Base-by-base conservation (phyloP, 2,888 invertebrate species). In the Elegia similella region DNA sequence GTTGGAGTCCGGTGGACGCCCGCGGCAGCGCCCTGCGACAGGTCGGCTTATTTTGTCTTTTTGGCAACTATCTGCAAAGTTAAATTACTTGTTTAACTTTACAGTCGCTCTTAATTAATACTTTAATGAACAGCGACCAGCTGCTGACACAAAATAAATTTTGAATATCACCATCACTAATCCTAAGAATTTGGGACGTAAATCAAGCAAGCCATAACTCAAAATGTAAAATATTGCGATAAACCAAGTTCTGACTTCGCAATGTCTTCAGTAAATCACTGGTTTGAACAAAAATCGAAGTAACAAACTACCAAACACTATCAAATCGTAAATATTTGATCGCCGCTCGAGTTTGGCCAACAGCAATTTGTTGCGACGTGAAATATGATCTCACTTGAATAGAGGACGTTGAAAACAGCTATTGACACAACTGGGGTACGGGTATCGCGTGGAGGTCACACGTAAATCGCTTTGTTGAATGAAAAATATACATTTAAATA, bases 311-410 rank as follows among this genome's bases (percentile, higher is more conserved):
- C 32, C 5, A 50, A 42, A 50, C 48, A 13, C 48, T 50, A 50
- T 50, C 32, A 29, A 34, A 15, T 12, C 15, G 34, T 34, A 34
- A 34, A 50, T 15, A 50, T 50, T 32, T 32, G 34, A 34, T 34
- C 32, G 32, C 16, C 32, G 32, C 15, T 29, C 32, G 8, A 10
- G 50, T 50, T 29, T 16, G 32, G 32, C 50, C 15, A 16, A 32
- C 50, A 50, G 32, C 15, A 32, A 50, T 50, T 50, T 50, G 50
- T 50, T 10, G 15, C 16, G 16, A 13, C 50, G 34, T 30, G 13
- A 32, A 50, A 50, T 34, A 50, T 50, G 50, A 30, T 50, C 34
- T 47, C 47, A 29, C 29, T 23, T 16, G 50, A 50, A 16, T 32
- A 16, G 15, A 34, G 34, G 32, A 50, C 15, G 15, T 34, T 50